Conservation (phyloP, 2,113 vertebrate species). For the Tamias sibiricus region DNA sequence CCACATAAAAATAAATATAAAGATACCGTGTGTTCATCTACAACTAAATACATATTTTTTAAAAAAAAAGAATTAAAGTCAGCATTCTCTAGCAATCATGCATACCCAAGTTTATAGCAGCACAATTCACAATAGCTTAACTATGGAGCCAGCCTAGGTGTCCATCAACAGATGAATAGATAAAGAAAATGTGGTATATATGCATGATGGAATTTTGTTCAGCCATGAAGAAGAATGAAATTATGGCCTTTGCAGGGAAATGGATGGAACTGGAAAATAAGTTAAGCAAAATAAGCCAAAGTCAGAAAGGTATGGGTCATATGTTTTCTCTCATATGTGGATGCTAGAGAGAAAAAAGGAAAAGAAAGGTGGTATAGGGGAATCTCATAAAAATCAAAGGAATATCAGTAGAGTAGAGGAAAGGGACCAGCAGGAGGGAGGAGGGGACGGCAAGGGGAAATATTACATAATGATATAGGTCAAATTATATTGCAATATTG, state of each 20-base stretch:
- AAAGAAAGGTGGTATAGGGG: too few species aligned
- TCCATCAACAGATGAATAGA: neutral
- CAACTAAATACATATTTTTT: too few species aligned
- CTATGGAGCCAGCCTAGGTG: neutral
- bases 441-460: too few species aligned
- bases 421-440: too few species aligned
- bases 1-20: too few species aligned
- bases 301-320: neutral
- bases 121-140: neutral
- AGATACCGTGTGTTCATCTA: too few species aligned
- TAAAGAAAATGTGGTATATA: neutral
- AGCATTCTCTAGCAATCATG: too few species aligned
- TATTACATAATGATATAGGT: too few species aligned
- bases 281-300: neutral
- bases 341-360: neutral
- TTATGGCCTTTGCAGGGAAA: neutral
- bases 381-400: too few species aligned
- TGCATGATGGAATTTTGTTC: neutral
- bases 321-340: neutral
- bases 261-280: neutral
- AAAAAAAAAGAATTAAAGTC: too few species aligned
- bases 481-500: too few species aligned
- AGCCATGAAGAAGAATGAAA: neutral
- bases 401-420: too few species aligned
- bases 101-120: neutral